phyloP scores from a whole-genome alignment of 2,113 vertebrate species.

The Eurystomus gularis region DNA sequence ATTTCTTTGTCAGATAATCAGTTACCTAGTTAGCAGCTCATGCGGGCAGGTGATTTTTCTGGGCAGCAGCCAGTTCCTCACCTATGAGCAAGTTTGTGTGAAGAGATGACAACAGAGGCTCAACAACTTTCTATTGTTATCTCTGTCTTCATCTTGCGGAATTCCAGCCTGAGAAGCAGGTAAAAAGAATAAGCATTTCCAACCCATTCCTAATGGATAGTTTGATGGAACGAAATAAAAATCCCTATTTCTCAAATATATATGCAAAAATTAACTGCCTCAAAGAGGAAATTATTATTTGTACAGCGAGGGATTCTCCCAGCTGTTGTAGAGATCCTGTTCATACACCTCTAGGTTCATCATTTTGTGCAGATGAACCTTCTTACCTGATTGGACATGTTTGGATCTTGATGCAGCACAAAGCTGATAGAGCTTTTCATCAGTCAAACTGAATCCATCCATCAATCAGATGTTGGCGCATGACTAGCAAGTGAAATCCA shows the following conservation, averaged over 20 bases:
- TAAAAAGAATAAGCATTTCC: background rate
- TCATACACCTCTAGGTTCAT: background rate
- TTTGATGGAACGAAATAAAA: background rate
- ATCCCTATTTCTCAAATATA: background rate
- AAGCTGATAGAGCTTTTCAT: background rate
- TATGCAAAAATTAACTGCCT: background rate
- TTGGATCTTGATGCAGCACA: background rate
- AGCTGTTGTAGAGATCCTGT: background rate
- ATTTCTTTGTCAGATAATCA: background rate
- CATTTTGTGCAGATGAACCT: background rate
- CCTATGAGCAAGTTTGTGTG: background rate
- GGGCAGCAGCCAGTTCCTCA: background rate
- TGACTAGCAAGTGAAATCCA: slow-evolving; percentile 27
- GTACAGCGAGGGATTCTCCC: background rate
- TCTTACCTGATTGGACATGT: slow-evolving; percentile 7
- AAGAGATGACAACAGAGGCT: background rate
- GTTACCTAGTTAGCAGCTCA: background rate
- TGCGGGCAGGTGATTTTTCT: background rate
- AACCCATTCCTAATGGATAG: background rate
- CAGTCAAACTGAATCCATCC: slow-evolving; percentile 3
- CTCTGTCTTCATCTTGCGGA: background rate
- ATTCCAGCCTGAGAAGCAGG: background rate
- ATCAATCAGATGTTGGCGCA: slow-evolving; percentile 1
- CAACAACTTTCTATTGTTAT: background rate
- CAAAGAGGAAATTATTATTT: background rate